Conservation (phyloP, 2,888 invertebrate species). For the Coecobrya sp. region DNA sequence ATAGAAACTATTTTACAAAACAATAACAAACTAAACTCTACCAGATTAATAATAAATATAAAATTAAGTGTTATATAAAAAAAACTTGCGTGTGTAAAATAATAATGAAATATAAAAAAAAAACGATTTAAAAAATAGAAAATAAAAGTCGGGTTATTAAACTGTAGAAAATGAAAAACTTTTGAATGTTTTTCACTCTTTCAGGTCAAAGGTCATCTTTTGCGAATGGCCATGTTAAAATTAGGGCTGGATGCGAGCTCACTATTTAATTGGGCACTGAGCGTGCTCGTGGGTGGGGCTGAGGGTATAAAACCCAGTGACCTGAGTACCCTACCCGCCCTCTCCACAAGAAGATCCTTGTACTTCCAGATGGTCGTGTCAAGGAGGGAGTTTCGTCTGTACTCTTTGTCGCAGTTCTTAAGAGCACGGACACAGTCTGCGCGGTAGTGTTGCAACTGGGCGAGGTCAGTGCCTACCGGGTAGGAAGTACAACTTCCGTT, state of each 20-base stretch:
- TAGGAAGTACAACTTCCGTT: constrained; percentile 94
- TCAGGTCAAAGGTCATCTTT: constrained; percentile 68
- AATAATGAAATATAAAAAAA: not conserved
- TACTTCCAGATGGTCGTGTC: constrained; percentile 96
- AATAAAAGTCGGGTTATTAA: too few species aligned
- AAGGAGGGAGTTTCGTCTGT: constrained; percentile 93
- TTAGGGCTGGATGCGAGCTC: constrained; percentile 19
- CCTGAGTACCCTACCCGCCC: constrained; percentile 92
- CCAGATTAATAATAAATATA: too few species aligned
- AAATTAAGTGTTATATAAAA: too few species aligned
- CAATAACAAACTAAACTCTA: not conserved
- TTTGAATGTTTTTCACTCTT: not conserved
- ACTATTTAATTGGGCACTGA: constrained; percentile 52
- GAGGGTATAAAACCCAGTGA: constrained; percentile 91
- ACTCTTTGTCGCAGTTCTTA: constrained; percentile 94
- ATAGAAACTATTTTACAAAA: not conserved
- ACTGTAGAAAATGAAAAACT: too few species aligned
- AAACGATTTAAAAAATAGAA: not conserved
- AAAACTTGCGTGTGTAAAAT: too few species aligned
- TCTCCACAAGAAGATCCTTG: constrained; percentile 92
- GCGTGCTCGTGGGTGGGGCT: constrained; percentile 60
- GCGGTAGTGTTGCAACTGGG: constrained; percentile 97
- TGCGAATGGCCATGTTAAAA: constrained; percentile 49
- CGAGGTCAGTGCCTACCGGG: constrained; percentile 93
- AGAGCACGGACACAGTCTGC: constrained; percentile 96